Evolutionary conservation across 2,888 invertebrate genomes (phyloP), one percentile per base, ranked within the genome.

Genomic region (Andrena chrysosceles): DNA sequence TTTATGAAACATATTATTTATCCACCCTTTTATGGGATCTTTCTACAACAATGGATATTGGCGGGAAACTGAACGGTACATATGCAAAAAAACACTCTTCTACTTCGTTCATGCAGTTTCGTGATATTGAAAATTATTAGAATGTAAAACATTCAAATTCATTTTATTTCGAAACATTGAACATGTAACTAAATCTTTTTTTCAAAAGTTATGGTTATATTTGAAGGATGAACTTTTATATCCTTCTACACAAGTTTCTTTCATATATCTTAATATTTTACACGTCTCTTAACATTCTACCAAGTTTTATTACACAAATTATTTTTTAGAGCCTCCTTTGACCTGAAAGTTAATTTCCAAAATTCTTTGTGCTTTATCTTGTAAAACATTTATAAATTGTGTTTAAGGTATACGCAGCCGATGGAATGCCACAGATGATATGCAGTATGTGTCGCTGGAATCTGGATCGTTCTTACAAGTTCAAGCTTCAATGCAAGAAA

Each of bases 381-480:
- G 6, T 54, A 23, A 13, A 7, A 29, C 31, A 13, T 63, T 69
- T 13, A 49, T 6, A 29, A 31, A 23, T 42, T 70, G 1, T 70
- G 68, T 86, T 84, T 20, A 78, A 94, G 94, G 94, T 93, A 0
- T 94, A 94, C 42, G 91, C 93, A 26, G 93, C 94, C 0, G 97
- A 97, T 93, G 96, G 96, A 84, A 96, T 97, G 96, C 97, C 97
- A 1, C 95, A 95, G 69, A 96, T 95, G 90, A 96, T 97, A 81
- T 97, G 97, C 91, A 95, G 94, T 54, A 95, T 95, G 56, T 97
- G 97, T 89, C 96, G 96, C 31, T 94, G 95, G 89, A 96, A 96
- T 86, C 96, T 97, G 91, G 96, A 96, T 78, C 94, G 96, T 81
- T 96, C 96, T 67, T 97, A 97, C 94, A 96, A 96, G 73, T 97